Evolutionary conservation across 2,888 invertebrate species (phyloP), one percentile per base, ranked within the genome.

Genomic region (Ophioninae sp.): DNA sequence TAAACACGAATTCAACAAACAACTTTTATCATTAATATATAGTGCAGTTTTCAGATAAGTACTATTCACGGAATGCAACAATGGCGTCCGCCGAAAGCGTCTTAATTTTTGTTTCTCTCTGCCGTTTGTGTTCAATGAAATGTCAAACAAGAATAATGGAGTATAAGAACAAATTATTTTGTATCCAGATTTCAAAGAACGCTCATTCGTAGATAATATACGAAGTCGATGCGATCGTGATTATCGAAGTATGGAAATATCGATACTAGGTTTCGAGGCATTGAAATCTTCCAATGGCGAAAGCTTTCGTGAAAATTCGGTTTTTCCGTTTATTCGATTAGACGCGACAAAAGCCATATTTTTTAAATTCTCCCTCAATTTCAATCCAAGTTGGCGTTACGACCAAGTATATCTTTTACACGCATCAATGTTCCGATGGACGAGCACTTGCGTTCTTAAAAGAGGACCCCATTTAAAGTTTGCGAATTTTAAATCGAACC

Each of bases 241-340:
- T 64, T 0, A 37, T 61, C 30, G 30, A 59, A 61, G 37, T 73
- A 61, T 79, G 39, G 3, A 10, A 23, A 63, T 13, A 58, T 17
- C 51, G 13, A 67, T 10, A 22, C 58, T 30, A 67, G 44, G 37
- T 73, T 80, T 63, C 64, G 76, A 22, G 65, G 82, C 81, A 82
- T 82, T 80, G 83, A 85, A 82, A 83, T 85, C 79, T 74, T 84
- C 69, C 71, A 6, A 69, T 56, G 6, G 23, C 5, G 51, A 51
- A 6, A 51, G 5, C 17, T 51, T 51, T 6, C n/a, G n/a, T 17
- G 17, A 51, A 51, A 10, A 13, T 10, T 17, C 17, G 3, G 13
- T 10, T 51, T 17, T 17, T 51, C 51, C 17, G 17, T 17, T 51
- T 51, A 51, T 17, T 17, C 51, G 6, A 69, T 17, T 30, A 20